Base-by-base conservation (phyloP, 92 coral and sea anemone species). In the Epizoanthus scotinus region DNA sequence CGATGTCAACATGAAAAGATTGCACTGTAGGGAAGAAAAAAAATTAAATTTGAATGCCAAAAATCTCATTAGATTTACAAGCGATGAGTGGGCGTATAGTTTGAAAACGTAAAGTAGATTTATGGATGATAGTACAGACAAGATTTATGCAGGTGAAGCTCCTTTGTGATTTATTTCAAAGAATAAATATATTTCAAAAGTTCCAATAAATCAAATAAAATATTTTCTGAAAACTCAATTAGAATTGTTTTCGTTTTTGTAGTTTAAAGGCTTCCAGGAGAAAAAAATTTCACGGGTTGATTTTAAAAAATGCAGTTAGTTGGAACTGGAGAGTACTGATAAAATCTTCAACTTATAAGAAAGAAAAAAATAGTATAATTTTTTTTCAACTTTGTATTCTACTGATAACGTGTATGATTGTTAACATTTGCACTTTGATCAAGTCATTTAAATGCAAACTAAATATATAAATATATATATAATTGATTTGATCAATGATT, bases 41-140 rank as follows among this genome's bases (percentile, higher is more conserved):
- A 75, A 75, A 75, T 75, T 75, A 31, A 75, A 75, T 75, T 38
- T 58, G 81, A 75, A 75, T 59, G 67, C 5, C 22, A 58, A 60
- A 75, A 75, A 75, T 75, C 81, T 75, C 81, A 75, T 68, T 40
- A 59, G 66, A 59, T 57, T 63, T 34, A 42, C 22, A 34, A 59
- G 36, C 79, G 29, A n/a, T 14, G 49, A 60, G 63, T 38, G 53
- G 36, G 53, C 52, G 81, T 54, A 28, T 31, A 58, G 19, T 60
- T 75, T 59, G 26, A 26, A 66, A 75, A 75, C 55, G 22, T 10
- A 57, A 21, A 29, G 20, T 20, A 27, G 61, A 34, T 40, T 44
- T 18, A 22, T 25, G 59, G 50, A 13, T 21, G 68, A 75, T 38
- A 75, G 21, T 18, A 38, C n/a, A 10, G 34, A 4, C 17, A 17